Evolutionary conservation across 2,888 invertebrate species (phyloP), one percentile per base, ranked within the genome.

Genomic region (Onchidella celtica): DNA sequence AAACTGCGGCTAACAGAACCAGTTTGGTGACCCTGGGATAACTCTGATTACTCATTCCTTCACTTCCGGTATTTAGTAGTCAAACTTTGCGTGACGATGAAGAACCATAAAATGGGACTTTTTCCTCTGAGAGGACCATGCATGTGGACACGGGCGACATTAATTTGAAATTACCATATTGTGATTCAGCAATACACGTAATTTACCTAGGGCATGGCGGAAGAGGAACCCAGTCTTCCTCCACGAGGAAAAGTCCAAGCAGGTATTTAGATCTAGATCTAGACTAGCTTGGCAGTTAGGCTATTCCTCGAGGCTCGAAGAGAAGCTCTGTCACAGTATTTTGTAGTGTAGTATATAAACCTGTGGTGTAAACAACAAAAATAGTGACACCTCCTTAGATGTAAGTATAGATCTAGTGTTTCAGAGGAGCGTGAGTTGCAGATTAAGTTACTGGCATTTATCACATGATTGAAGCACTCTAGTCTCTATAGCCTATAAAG

Each of bases 191-290:
- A 47, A 6, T 6, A 17, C 47, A 11, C 17, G 47, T 17, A 6
- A 17, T 47, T 17, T 17, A 17, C 17, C 6, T 47, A 6, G 17
- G 17, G 17, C 47, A 79, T 79, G 79, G 79, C 79, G 29, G 79
- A 69, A 14, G 81, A 40, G n/a, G 81, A 69, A 1, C 65, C 36
- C 0, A 61, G 85, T 34, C 81, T 86, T 74, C 88, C 88, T 59
- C 83, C 84, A n/a, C 83, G 85, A 72, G 88, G 88, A 65, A 88
- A 87, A 86, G 88, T 88, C 4, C 81, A 87, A 76, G 69, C 86
- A 86, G 88, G 88, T 87, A 32, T 40, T 24, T 69, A 9, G n/a
- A n/a, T n/a, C n/a, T n/a, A n/a, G n/a, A n/a, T n/a, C n/a, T n/a
- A n/a, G n/a, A n/a, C n/a, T n/a, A n/a, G n/a, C n/a, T n/a, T n/a